Evolutionary conservation across 1,140 invertebrate genomes (phyloP), one percentile per base, ranked within the genome.

Genomic region (Lordiphosa mommai): DNA sequence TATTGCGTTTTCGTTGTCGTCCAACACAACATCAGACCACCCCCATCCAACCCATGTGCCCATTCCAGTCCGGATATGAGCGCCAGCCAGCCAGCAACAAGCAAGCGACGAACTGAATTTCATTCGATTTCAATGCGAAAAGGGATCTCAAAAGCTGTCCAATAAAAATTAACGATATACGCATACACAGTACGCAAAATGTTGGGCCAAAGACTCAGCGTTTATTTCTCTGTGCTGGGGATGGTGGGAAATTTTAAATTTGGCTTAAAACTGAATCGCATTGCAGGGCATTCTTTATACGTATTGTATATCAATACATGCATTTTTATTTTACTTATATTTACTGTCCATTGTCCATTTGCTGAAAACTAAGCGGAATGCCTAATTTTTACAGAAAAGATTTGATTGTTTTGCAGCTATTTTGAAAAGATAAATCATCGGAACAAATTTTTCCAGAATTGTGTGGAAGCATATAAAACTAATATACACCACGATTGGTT

Each of bases 111-210:
- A 63, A 76, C 76, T 82, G 76, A 82, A 82, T 84, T 82, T 84
- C 77, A 82, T 84, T 82, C 76, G 76, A 82, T 82, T 82, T 72
- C 77, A 74, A 82, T 82, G 76, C 76, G 61, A 84, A 61, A 56
- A 73, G 43, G 77, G 67, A 72, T 82, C 76, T 72, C 77, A 65
- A 72, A 74, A 68, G 76, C 59, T 68, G 38, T 66, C 50, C 76
- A 84, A 82, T 82, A 82, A 82, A 82, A 82, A 84, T 82, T 82
- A 84, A 82, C 61, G 76, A 84, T 65, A 57, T 51, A 71, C 77
- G 61, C 77, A 84, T 64, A 68, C 58, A 66, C 73, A 76, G 61
- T 67, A 60, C 76, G 58, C 56, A 66, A 76, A 74, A 82, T 76
- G 67, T 76, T 61, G 51, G 20, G 14, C 34, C 12, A 17, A 32